These are phyloP conservation scores for Tachina fera DNA, from an alignment of 2,888 invertebrate genomes.

Conservation along the genomic window DNA sequence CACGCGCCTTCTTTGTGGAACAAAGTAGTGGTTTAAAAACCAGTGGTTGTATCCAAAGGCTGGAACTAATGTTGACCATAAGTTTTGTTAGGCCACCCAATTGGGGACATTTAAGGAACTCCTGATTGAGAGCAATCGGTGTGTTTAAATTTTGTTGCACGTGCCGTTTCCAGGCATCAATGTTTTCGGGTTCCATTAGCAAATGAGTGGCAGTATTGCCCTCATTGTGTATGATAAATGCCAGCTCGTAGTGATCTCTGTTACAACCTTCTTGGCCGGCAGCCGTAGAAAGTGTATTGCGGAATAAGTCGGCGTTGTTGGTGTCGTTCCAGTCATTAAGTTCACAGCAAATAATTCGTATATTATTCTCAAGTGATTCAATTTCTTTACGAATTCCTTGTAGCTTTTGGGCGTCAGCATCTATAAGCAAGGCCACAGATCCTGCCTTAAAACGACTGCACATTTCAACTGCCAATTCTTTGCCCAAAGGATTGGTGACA, in stretches of 20 bases:
- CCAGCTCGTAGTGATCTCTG: constrained; percentile 74
- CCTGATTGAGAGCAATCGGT: constrained; percentile 78
- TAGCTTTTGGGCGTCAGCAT: constrained; percentile 88
- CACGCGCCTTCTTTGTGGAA: constrained; percentile 79
- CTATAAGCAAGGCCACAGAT: constrained; percentile 90
- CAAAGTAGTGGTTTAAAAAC: constrained; percentile 77
- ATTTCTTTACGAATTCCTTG: constrained; percentile 86
- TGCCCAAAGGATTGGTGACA: constrained; percentile 93
- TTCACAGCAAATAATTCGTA: constrained; percentile 82
- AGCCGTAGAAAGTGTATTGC: constrained; percentile 70
- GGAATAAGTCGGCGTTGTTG: constrained; percentile 67
- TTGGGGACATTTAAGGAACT: constrained; percentile 74
- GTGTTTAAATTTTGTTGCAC: constrained; percentile 77
- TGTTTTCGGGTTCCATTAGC: constrained; percentile 77
- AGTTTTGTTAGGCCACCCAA: constrained; percentile 75
- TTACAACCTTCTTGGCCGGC: constrained; percentile 48
- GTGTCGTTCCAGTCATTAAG: constrained; percentile 70
- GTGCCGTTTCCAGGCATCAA: constrained; percentile 75
- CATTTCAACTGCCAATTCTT: constrained; percentile 89
- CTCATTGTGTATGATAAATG: constrained; percentile 80
- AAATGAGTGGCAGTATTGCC: constrained; percentile 77
- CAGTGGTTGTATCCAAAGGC: constrained; percentile 77
- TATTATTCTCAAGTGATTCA: constrained; percentile 82
- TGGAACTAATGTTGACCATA: constrained; percentile 79
- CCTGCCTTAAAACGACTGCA: constrained; percentile 86